Percentiles rank a stretch among this genome's conserved stretches.
Evolutionary conservation across 2,888 invertebrate genomes (phyloP).

Genomic region (Congeria kusceri): DNA sequence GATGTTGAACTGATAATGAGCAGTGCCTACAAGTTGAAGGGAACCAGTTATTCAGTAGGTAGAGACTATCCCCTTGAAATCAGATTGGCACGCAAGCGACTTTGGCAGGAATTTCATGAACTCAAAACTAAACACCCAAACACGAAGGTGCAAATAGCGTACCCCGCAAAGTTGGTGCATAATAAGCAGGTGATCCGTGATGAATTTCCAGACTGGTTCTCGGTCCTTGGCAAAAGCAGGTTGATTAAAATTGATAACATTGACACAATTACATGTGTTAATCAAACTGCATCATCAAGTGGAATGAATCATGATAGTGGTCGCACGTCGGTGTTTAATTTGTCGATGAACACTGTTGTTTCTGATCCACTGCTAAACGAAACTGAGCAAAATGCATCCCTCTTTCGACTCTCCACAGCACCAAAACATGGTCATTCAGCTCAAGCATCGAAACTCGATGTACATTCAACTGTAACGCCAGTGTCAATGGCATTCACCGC

Average conservation of each 20-base stretch:
- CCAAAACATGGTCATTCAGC: no score
- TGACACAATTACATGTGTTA: not conserved
- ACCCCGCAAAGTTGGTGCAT: not conserved
- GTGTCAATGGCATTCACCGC: no score
- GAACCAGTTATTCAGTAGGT: not conserved
- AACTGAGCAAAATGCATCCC: no score
- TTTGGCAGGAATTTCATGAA: not conserved
- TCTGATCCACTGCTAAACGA: no score
- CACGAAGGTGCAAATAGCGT: not conserved
- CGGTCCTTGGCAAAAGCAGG: not conserved
- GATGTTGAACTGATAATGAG: not conserved
- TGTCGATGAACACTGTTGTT: no score
- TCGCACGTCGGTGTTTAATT: no score
- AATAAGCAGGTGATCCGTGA: not conserved
- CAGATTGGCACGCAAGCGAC: not conserved
- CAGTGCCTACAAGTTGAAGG: not conserved
- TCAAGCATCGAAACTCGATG: no score
- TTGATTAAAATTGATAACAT: not conserved
- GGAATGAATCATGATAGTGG: no score
- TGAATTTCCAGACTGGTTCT: slow-evolving; percentile 4
- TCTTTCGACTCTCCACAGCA: no score
- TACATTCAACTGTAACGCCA: no score
- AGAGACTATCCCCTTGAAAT: not conserved
- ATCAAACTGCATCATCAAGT: no score
- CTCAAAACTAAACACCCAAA: not conserved